Percentiles rank a stretch among this genome's conserved stretches.
These are phyloP conservation scores for Apus apus DNA, from an alignment of 2,113 vertebrate genomes.

Conservation along the genomic window DNA sequence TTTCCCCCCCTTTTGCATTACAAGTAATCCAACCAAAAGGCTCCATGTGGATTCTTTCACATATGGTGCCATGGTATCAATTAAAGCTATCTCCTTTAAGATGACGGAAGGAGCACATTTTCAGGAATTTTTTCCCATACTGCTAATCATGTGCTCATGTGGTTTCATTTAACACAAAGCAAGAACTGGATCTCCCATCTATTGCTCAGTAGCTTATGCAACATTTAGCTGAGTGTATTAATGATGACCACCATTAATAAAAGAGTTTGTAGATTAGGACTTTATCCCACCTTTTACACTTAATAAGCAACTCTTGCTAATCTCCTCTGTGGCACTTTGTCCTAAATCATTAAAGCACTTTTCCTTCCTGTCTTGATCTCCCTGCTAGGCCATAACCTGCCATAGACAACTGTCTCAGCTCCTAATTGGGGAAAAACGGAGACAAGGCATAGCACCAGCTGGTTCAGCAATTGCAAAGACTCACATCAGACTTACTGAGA, in stretches of 20 bases:
- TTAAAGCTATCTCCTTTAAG: neutral
- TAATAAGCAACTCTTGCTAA: neutral
- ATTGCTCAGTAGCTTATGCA: neutral
- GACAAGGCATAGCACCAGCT: neutral
- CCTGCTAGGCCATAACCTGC: neutral
- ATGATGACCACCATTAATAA: neutral
- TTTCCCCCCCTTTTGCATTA: neutral
- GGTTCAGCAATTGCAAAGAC: neutral
- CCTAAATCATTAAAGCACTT: neutral
- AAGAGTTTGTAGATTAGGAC: neutral
- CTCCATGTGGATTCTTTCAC: neutral
- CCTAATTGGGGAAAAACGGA: neutral
- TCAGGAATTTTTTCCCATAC: neutral
- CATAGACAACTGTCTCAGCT: neutral
- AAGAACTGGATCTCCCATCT: neutral
- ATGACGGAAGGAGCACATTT: neutral
- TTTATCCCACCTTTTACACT: neutral
- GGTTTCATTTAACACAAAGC: neutral
- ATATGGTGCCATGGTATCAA: neutral
- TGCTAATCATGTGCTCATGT: neutral
- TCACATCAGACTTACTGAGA: neutral
- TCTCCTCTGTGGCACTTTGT: neutral
- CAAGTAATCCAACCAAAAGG: neutral
- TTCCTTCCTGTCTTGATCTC: neutral
- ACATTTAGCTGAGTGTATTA: neutral